A percentile compares a stretch with the other conserved stretches of the same genome.
These are phyloP conservation scores for Merops nubicus DNA, from an alignment of 2,113 vertebrate species.

Conservation along the genomic window DNA sequence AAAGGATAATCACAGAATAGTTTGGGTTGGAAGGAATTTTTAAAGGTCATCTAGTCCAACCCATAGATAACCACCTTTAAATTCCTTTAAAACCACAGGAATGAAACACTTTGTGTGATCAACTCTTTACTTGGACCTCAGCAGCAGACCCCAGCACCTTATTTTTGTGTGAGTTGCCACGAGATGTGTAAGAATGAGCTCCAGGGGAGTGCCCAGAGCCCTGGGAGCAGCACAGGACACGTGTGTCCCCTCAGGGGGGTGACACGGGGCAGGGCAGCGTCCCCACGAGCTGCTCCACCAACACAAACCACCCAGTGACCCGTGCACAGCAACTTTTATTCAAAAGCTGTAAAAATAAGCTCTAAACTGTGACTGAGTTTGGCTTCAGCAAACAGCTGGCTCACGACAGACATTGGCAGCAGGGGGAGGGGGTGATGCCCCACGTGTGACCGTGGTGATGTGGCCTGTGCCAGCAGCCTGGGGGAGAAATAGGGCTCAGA, in stretches of 20 bases:
- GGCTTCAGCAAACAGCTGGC: background rate
- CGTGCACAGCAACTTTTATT: background rate
- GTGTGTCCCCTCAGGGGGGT: fast-evolving
- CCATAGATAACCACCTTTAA: background rate
- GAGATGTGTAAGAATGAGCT: fast-evolving
- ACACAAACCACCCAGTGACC: background rate
- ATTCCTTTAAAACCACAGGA: fast-evolving
- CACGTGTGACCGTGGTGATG: fast-evolving
- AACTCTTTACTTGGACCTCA: fast-evolving
- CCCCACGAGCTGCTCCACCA: fast-evolving
- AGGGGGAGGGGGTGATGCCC: background rate
- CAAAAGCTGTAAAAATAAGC: slow-evolving; percentile 8
- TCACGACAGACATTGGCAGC: slow-evolving; percentile 45
- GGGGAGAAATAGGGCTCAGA: background rate
- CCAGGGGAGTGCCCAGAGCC: fast-evolving
- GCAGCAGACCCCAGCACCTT: fast-evolving
- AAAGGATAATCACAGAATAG: background rate
- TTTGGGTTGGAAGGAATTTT: background rate
- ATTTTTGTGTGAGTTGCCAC: fast-evolving
- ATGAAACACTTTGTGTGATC: fast-evolving
- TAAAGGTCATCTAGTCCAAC: background rate
- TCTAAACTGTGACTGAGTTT: slow-evolving; percentile 19
- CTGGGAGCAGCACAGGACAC: background rate
- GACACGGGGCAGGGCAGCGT: fast-evolving
- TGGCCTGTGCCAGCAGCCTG: background rate